A percentile compares a stretch with the other conserved stretches of the same genome.
phyloP scores from a whole-genome alignment of 2,113 vertebrate genomes.

The Sinocyclocheilus maitianheensis region DNA sequence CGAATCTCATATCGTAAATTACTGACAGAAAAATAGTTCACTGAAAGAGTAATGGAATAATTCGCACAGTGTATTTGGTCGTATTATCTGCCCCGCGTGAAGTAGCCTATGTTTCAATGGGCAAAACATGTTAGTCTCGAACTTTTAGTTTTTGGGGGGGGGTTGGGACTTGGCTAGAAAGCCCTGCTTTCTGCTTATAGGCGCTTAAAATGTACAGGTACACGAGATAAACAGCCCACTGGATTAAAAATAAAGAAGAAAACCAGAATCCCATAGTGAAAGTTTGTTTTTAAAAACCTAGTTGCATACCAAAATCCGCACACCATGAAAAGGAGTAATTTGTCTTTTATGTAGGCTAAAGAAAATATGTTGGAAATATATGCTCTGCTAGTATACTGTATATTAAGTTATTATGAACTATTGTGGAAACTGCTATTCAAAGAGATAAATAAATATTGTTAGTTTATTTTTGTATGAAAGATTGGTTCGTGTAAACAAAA shows the following conservation, averaged over 20 bases:
- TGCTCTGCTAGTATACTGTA: slow-evolving; percentile 69
- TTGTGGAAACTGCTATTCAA: slow-evolving; percentile 30
- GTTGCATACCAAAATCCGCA: not conserved
- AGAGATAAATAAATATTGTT: slow-evolving; percentile 56
- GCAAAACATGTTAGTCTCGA: not conserved
- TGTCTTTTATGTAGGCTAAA: not conserved
- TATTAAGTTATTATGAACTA: slow-evolving; percentile 84
- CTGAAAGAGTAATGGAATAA: not conserved
- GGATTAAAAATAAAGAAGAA: not conserved
- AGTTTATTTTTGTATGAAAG: slow-evolving; percentile 66
- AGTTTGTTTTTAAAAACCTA: not conserved
- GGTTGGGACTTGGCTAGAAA: too few relatives aligned
- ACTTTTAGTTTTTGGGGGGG: not conserved
- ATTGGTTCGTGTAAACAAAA: slow-evolving; percentile 77
- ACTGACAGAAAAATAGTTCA: not conserved
- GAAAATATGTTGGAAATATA: slow-evolving; percentile 49
- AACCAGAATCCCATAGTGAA: not conserved
- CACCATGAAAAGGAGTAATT: not conserved
- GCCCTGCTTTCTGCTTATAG: not conserved
- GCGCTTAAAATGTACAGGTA: not conserved
- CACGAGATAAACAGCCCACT: not conserved
- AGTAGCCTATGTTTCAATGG: too few relatives aligned
- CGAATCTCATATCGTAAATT: not conserved
- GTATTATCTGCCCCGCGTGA: not conserved
- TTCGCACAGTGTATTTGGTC: not conserved